Base-by-base conservation (phyloP, 1,140 invertebrate genomes). In the Gonioctena quinquepunctata region DNA sequence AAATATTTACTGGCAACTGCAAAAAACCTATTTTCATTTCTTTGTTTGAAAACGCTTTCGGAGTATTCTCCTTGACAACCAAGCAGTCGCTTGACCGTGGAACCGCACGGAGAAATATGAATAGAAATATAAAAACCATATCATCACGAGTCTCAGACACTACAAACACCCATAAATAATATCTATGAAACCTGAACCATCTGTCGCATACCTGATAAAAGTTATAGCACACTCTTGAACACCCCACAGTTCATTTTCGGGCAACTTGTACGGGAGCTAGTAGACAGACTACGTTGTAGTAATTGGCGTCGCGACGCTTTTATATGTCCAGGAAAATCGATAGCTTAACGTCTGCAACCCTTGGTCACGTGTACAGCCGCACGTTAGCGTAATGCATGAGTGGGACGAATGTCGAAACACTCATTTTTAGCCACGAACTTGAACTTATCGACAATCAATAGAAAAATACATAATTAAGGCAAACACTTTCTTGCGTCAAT, bases 281-380 rank as follows among this genome's bases (percentile, higher is more conserved):
- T 42, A 11, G 33, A n/a, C 33, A 42, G 49, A 56, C 50, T 70
- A 66, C 50, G 26, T 23, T 57, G 66, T 69, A 68, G 66, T 33
- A 64, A 1, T 22, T n/a, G 61, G 71, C 71, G 71, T 61, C 71
- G 54, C 33, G 61, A 18, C 56, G 68, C 56, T 65, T 72, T 42
- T 61, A 59, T 59, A 18, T 57, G 52, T 18, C 54, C 28, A 18
- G 8, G n/a, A 50, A 69, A 71, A 73, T 73, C 72, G 72, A 73
- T 73, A 73, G 21, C 42, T 23, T 69, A 50, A 73, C 72, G 72
- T 69, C 68, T 65, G 57, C 56, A 66, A 48, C 54, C 54, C 23
- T 13, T 16, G 54, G 54, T 57, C 54, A 57, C 54, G 54, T 57
- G 54, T 57, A 57, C 54, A 57, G 54, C 21, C 54, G 54, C 23